Base-by-base conservation (phyloP, 2,113 vertebrate species). In the Nothobranchius furzeri region DNA sequence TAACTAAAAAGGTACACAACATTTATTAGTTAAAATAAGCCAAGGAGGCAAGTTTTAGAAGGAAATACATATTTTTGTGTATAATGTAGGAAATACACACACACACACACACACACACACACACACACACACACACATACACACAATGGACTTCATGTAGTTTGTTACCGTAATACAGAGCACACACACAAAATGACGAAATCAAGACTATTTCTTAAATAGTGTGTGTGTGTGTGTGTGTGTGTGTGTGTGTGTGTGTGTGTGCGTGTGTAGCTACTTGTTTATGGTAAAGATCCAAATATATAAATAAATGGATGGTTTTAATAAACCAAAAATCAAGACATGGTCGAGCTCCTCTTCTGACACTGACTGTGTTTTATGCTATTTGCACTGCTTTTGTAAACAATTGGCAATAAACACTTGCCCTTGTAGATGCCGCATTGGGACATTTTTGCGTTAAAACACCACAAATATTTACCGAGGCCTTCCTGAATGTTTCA, bases 371-470 rank as follows among this genome's bases (percentile, higher is more conserved):
- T 74, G 55, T 42, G 50, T 75, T 42, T 80, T 54, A 7, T 47
- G 14, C 8, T 49, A n/a, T 87, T 80, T 85, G 74, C 75, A 76
- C 73, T 86, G 79, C 76, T 68, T 76, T 76, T 78, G 78, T 83
- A 81, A 85, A 87, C 64, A 76, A 49, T 48, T 55, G 2, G 58
- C 60, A 45, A 80, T 74, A 78, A 72, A 60, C 69, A 64, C 81
- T 76, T 77, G 75, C 75, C 55, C 70, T 66, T 53, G 73, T 69
- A 66, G 76, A 79, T 78, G 75, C 72, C 67, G 55, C 70, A 72
- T 68, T 78, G 73, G 30, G 15, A 49, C 60, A 70, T 58, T 65
- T 54, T 35, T 25, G 2, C 35, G 4, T 54, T 54, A 7, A 30
- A 30, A 35, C 3, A 25, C 11, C 24, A 30, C 52, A 35, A 54